Conservation (phyloP, 1,140 invertebrate species). For the Conopomorpha cramerella region DNA sequence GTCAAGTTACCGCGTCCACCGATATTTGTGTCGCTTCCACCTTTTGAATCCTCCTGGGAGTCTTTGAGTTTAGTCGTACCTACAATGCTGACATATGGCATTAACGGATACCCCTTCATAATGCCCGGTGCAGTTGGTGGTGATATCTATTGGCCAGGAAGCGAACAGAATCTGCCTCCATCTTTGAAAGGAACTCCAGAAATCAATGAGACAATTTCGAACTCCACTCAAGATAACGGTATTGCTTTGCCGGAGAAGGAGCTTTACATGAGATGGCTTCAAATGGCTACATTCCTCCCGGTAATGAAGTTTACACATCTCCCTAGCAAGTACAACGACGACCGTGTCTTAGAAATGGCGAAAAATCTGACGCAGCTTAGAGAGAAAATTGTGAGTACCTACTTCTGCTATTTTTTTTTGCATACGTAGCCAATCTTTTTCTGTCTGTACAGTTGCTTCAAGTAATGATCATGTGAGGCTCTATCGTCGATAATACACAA, state of each 20-base stretch:
- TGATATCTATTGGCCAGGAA: conserved; percentile 68
- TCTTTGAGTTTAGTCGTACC: conserved; percentile 84
- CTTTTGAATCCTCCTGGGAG: conserved; percentile 87
- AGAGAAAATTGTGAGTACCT: conserved; percentile 69
- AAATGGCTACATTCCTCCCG: conserved; percentile 89
- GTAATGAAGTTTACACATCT: conserved; percentile 89
- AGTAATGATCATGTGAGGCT: too few relatives aligned
- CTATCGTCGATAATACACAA: too few relatives aligned
- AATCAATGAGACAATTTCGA: conserved; percentile 17
- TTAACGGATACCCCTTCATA: conserved; percentile 89
- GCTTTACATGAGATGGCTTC: conserved; percentile 93
- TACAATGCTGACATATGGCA: conserved; percentile 83
- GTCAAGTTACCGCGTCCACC: conserved; percentile 80
- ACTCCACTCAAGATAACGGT: conserved; percentile 58
- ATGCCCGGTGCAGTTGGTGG: conserved; percentile 93
- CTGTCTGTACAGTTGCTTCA: too few relatives aligned
- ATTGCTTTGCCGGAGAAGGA: conserved; percentile 78
- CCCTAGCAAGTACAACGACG: conserved; percentile 84
- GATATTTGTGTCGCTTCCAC: conserved; percentile 84
- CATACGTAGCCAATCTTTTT: too few relatives aligned
- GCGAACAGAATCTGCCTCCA: conserved; percentile 53
- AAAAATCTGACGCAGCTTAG: conserved; percentile 76
- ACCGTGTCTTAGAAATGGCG: conserved; percentile 75
- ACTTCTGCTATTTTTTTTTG: too few relatives aligned
- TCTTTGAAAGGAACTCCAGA: conserved; percentile 36